A percentile compares a stretch with the other conserved stretches of the same genome.
These are phyloP conservation scores for Drosophila austrosaltans DNA, from an alignment of 2,888 invertebrate species.

Conservation along the genomic window DNA sequence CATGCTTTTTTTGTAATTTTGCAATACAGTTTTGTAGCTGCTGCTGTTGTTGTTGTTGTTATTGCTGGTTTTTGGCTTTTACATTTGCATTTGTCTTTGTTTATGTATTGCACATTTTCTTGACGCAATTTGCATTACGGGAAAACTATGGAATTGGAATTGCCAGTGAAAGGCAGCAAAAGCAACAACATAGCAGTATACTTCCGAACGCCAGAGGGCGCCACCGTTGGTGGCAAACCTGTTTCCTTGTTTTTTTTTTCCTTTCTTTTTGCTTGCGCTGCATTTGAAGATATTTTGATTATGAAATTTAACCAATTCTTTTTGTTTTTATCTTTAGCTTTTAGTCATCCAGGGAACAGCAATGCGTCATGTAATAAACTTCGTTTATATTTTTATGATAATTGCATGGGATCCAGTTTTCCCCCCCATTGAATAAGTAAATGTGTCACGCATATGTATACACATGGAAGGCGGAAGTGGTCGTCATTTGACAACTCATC, in stretches of 20 bases:
- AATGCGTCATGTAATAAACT: constrained; percentile 26
- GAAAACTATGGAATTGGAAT: constrained; percentile 31
- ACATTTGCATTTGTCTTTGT: constrained; percentile 42
- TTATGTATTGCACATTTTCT: constrained; percentile 35
- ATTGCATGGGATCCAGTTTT: constrained; percentile 26
- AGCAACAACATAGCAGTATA: neutral
- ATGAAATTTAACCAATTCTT: constrained; percentile 34
- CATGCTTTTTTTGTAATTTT: constrained; percentile 67
- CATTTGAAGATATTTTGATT: constrained; percentile 20
- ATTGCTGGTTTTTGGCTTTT: neutral
- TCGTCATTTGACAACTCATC: constrained; percentile 10
- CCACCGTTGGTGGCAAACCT: constrained; percentile 45
- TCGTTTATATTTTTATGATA: constrained; percentile 43
- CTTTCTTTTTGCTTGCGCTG: neutral
- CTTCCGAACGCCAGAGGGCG: constrained; percentile 55
- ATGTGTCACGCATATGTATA: constrained; percentile 10
- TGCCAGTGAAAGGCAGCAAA: constrained; percentile 36
- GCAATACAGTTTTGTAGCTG: constrained; percentile 46
- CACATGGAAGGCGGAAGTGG: constrained; percentile 1
- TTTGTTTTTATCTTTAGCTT: constrained; percentile 44
- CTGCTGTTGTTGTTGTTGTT: neutral
- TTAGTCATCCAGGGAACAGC: neutral
- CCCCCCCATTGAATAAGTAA: neutral
- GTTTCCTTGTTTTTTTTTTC: constrained; percentile 60
- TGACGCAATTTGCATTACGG: constrained; percentile 40